These are phyloP conservation scores for Girardia tigrina DNA, from an alignment of 2,888 invertebrate genomes.

Conservation along the genomic window DNA sequence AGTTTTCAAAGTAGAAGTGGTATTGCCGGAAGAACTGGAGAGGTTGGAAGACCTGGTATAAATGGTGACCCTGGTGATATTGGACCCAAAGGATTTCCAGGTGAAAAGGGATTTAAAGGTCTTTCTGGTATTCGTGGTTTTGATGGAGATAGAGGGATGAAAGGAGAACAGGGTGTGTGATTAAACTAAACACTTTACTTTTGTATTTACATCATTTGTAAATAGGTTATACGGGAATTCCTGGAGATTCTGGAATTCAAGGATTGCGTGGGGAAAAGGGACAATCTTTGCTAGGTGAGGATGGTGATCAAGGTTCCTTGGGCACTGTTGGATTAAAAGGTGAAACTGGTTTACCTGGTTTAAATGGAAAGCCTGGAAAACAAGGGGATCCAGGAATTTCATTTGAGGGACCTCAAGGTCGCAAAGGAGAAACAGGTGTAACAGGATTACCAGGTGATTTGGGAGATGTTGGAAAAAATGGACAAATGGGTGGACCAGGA, in stretches of 20 bases:
- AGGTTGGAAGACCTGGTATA: not conserved
- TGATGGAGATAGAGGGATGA: not conserved
- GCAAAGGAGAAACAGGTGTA: not conserved
- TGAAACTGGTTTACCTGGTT: not conserved
- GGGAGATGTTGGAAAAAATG: not conserved
- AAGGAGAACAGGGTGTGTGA: not conserved
- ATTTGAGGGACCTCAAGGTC: not conserved
- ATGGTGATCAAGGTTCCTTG: not conserved
- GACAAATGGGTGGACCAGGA: not conserved
- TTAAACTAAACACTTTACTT: not conserved
- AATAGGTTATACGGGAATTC: not conserved
- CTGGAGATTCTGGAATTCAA: not conserved
- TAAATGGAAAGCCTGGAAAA: slow-evolving; percentile 17
- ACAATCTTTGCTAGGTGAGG: not conserved
- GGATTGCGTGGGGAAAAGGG: not conserved
- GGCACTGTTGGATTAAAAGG: not conserved
- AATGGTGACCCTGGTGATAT: not conserved
- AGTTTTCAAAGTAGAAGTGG: not conserved
- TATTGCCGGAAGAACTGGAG: not conserved
- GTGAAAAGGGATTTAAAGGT: not conserved
- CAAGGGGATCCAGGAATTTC: not conserved
- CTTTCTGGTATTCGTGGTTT: not conserved
- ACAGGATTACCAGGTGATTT: not conserved
- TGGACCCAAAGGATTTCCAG: not conserved
- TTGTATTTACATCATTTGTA: not conserved